Conservation (phyloP, 2,113 vertebrate genomes). For the Varanus komodoensis region DNA sequence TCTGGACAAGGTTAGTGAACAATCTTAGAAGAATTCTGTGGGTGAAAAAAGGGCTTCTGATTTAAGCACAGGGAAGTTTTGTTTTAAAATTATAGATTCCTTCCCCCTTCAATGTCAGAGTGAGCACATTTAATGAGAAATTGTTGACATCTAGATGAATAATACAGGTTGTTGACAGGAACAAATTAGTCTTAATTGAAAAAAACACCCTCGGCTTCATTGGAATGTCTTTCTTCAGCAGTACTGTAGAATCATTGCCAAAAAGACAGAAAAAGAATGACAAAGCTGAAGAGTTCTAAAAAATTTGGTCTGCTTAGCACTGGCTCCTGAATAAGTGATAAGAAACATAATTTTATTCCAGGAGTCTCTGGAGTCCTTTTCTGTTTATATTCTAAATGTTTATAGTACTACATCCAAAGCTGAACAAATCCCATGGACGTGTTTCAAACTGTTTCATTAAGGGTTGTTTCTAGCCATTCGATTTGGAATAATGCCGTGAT, state of each 20-base stretch:
- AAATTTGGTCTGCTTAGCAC: not conserved
- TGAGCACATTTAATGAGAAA: not conserved
- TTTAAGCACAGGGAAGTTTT: not conserved
- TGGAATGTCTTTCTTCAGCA: not conserved
- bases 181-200: not conserved
- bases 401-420: constrained; percentile 3
- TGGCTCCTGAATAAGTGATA: not conserved
- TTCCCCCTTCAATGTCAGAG: not conserved
- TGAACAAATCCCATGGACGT: constrained; percentile 3
- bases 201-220: not conserved
- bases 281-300: constrained; percentile 6
- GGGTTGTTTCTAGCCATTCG: not conserved
- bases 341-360: not conserved
- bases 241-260: constrained; percentile 11
- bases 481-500: accelerated
- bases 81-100: not conserved
- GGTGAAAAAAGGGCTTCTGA: not conserved
- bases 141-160: constrained; percentile 1
- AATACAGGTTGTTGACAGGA: not conserved
- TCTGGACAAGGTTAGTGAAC: not conserved
- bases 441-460: not conserved
- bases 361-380: not conserved
- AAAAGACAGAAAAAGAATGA: constrained; percentile 22
- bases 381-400: not conserved
- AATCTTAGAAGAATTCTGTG: not conserved